Evolutionary conservation across 2,113 vertebrate species (phyloP).

Genomic region (Deroptyus accipitrinus): DNA sequence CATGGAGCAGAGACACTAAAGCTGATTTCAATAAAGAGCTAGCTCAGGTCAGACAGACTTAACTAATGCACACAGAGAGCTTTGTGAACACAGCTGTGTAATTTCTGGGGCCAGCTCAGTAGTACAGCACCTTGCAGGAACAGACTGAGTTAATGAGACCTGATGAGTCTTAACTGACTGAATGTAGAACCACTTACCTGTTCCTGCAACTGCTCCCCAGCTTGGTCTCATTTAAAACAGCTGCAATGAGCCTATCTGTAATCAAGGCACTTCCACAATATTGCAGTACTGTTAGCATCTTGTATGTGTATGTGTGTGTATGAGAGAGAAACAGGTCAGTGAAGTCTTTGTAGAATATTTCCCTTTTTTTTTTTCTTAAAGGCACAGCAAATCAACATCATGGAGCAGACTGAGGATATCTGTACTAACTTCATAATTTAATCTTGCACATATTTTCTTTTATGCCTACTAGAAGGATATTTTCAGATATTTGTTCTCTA

Average conservation of each 20-base stretch:
- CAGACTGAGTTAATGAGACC: background rate
- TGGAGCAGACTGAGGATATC: background rate
- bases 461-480: background rate
- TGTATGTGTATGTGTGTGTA: background rate
- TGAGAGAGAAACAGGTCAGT: background rate
- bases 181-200: background rate
- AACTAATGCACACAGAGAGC: background rate
- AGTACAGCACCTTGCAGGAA: background rate
- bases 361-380: background rate
- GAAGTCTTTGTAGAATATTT: background rate
- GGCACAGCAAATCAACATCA: background rate
- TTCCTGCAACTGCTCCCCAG: background rate
- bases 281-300: background rate
- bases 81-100: background rate
- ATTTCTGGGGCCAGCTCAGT: constrained; percentile 9
- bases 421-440: background rate
- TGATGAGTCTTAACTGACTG: background rate
- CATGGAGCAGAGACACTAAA: background rate
- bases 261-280: background rate
- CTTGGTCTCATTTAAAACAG: background rate
- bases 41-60: background rate
- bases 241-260: background rate
- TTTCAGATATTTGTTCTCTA: background rate
- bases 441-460: background rate
- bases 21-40: background rate